A percentile compares a stretch with the other conserved stretches of the same genome.
phyloP scores from a whole-genome alignment of 2,888 invertebrate species.

The Sarcophaga subvicina region DNA sequence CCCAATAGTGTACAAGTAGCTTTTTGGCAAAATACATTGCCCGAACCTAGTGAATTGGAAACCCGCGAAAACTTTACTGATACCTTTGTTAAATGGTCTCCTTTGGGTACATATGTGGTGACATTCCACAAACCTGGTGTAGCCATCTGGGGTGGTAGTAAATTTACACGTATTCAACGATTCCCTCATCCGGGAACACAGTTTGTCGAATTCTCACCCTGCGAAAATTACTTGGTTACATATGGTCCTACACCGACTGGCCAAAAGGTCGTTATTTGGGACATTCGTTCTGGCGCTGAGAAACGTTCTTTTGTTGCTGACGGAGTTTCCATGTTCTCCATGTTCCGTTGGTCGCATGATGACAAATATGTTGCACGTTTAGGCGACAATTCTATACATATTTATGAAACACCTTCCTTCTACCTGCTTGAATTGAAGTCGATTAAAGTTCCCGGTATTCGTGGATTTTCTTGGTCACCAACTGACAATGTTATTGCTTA shows the following conservation, averaged over 20 bases:
- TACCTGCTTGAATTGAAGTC: constrained; percentile 96
- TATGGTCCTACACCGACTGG: constrained; percentile 94
- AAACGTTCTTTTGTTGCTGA: constrained; percentile 96
- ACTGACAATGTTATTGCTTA: constrained; percentile 97
- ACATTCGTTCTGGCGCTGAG: constrained; percentile 96
- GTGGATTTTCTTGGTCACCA: constrained; percentile 99
- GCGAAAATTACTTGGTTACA: constrained; percentile 97
- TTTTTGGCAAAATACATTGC: constrained; percentile 94
- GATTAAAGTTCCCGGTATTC: constrained; percentile 93
- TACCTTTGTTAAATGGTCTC: constrained; percentile 98
- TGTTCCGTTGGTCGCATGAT: constrained; percentile 98
- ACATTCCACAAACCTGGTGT: constrained; percentile 98
- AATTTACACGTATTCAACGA: constrained; percentile 94
- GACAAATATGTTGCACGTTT: constrained; percentile 97
- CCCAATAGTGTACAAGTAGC: constrained; percentile 89
- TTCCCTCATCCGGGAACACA: constrained; percentile 95
- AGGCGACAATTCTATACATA: constrained; percentile 91
- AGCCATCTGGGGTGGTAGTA: constrained; percentile 98
- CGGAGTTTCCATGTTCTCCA: constrained; percentile 93
- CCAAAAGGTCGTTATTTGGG: constrained; percentile 95
- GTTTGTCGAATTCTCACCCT: constrained; percentile 98
- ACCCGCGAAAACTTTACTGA: constrained; percentile 96
- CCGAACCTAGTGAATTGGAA: constrained; percentile 92
- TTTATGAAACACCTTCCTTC: constrained; percentile 98
- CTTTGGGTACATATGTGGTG: constrained; percentile 96